These are phyloP conservation scores for Scaptomyza caliginosa DNA, from an alignment of 2,888 invertebrate species.

Conservation along the genomic window DNA sequence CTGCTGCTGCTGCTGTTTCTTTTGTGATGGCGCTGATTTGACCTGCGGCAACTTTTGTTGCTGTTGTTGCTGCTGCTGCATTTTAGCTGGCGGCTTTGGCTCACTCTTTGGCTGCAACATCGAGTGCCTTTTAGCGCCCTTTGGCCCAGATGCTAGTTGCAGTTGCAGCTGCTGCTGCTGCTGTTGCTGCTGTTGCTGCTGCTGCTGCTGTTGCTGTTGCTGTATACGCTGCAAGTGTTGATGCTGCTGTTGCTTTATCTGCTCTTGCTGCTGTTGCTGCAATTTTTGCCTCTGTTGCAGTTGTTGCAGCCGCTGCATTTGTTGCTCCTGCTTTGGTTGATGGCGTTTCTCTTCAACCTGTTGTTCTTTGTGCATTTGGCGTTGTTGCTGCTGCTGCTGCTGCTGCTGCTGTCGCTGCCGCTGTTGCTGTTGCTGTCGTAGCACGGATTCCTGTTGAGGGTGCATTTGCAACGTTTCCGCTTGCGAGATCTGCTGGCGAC, in stretches of 20 bases:
- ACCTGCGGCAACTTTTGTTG: background rate
- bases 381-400: background rate
- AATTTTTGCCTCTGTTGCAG: background rate
- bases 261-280: background rate
- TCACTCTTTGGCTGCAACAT: background rate
- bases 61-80: background rate
- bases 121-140: background rate
- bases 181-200: background rate
- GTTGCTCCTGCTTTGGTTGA: background rate
- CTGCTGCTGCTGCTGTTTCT: background rate
- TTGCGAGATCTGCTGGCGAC: conserved; percentile 44
- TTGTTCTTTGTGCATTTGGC: background rate
- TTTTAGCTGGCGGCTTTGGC: background rate
- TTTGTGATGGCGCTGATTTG: background rate
- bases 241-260: too few species aligned
- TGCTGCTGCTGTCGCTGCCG: background rate
- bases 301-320: background rate
- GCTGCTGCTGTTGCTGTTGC: background rate
- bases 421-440: background rate
- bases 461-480: conserved; percentile 44
- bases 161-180: background rate
- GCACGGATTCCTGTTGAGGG: conserved; percentile 6
- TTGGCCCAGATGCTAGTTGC: background rate
- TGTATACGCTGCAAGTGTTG: background rate
- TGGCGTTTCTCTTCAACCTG: background rate